A percentile compares a stretch with the other conserved stretches of the same genome.
Conservation (phyloP, 2,888 invertebrate species). For the Andrena marginata region DNA sequence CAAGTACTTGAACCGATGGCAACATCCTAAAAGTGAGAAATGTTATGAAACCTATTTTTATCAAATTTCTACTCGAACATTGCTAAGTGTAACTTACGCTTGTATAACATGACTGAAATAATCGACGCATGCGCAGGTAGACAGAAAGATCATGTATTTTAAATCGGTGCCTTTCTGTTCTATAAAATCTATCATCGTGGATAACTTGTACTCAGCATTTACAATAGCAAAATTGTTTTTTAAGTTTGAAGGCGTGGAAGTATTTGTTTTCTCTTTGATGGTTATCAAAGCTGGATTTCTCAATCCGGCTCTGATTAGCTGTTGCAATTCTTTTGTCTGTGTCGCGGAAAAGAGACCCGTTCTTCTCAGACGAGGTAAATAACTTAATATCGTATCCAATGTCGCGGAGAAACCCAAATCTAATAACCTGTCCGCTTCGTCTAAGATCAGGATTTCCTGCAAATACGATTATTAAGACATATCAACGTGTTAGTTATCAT, state of each 20-base stretch:
- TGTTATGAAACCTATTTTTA: constrained; percentile 13
- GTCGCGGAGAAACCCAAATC: constrained; percentile 96
- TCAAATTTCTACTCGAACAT: not conserved
- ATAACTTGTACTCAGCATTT: constrained; percentile 92
- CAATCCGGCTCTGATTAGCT: constrained; percentile 96
- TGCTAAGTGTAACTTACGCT: constrained; percentile 74
- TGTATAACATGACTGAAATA: constrained; percentile 88
- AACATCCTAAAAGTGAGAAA: constrained; percentile 82
- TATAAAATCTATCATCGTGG: constrained; percentile 92
- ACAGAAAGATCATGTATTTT: constrained; percentile 95
- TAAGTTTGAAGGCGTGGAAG: constrained; percentile 90
- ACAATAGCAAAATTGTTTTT: constrained; percentile 93
- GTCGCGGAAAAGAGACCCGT: constrained; percentile 99
- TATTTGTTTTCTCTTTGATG: constrained; percentile 94
- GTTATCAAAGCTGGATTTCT: constrained; percentile 96
- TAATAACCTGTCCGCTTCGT: constrained; percentile 98
- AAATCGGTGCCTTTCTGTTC: constrained; percentile 86
- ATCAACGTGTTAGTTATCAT: not conserved
- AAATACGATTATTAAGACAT: constrained; percentile 17
- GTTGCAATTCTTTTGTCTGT: constrained; percentile 97
- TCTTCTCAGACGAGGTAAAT: constrained; percentile 96
- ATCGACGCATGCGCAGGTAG: constrained; percentile 98
- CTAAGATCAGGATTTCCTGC: constrained; percentile 96
- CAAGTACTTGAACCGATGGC: constrained; percentile 87
- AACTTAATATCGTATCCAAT: constrained; percentile 94